These are phyloP conservation scores for Cerastis rubricosa DNA, from an alignment of 2,888 invertebrate species.

Conservation along the genomic window DNA sequence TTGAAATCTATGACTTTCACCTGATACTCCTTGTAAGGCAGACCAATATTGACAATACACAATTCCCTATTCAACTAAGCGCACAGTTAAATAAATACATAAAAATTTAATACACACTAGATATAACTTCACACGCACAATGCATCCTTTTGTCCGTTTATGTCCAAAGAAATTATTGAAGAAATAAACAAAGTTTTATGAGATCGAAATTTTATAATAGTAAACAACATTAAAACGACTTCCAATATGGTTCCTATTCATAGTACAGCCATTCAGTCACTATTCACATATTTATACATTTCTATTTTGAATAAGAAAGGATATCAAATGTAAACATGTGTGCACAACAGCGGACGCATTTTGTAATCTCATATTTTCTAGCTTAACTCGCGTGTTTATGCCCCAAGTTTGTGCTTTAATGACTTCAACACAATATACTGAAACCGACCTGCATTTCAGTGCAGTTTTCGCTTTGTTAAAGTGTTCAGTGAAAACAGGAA, in stretches of 20 bases:
- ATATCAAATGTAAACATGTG: slow-evolving; percentile 30
- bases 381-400: slow-evolving; percentile 42
- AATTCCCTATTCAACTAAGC: not conserved
- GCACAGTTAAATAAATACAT: slow-evolving; percentile 41
- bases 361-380: slow-evolving; percentile 43
- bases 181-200: slow-evolving; percentile 59
- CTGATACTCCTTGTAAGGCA: not conserved
- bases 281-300: slow-evolving; percentile 37
- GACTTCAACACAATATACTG: slow-evolving; percentile 35
- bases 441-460: slow-evolving; percentile 40
- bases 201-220: slow-evolving; percentile 9
- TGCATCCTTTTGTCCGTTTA: slow-evolving; percentile 26
- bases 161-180: slow-evolving; percentile 49
- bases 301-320: slow-evolving; percentile 50
- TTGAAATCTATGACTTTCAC: slow-evolving; percentile 10
- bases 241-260: slow-evolving; percentile 32
- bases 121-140: slow-evolving; percentile 25
- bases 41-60: not conserved
- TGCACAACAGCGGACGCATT: slow-evolving; percentile 23
- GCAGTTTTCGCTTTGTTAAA: slow-evolving; percentile 41
- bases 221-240: slow-evolving; percentile 31
- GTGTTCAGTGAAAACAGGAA: slow-evolving; percentile 8
- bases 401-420: slow-evolving; percentile 34
- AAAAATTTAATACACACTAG: slow-evolving; percentile 17
- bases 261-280: slow-evolving; percentile 3